Evolutionary conservation across 2,113 vertebrate genomes (phyloP).

Genomic region (Argyrosomus japonicus): DNA sequence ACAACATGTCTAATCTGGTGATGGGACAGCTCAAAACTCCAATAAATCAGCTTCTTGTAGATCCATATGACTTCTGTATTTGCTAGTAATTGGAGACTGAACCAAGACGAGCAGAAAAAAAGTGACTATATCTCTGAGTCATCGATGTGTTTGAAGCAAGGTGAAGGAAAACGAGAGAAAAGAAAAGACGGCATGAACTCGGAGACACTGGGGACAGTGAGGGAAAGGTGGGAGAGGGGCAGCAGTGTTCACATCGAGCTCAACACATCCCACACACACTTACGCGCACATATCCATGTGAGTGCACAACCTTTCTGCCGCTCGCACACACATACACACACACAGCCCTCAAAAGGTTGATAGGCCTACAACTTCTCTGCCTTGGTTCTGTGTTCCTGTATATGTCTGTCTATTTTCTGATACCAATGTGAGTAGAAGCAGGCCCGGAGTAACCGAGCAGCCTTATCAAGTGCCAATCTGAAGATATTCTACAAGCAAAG

Average conservation of each 20-base stretch:
- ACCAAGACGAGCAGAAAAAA: conserved; percentile 10
- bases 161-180: conserved; percentile 85
- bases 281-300: conserved; percentile 49
- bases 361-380: conserved; percentile 54
- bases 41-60: neutral
- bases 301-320: conserved; percentile 43
- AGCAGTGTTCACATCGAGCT: conserved; percentile 72
- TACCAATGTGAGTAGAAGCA: conserved; percentile 52
- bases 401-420: conserved; percentile 38
- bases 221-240: conserved; percentile 54
- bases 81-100: neutral
- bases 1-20: neutral
- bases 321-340: conserved; percentile 44
- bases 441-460: conserved; percentile 64
- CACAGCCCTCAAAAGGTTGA: conserved; percentile 70
- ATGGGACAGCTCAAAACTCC: conserved; percentile 3
- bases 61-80: neutral
- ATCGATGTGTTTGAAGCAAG: conserved; percentile 89
- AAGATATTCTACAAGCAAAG: neutral
- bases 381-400: conserved; percentile 67
- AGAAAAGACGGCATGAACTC: conserved; percentile 72
- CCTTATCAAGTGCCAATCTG: neutral
- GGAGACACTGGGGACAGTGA: conserved; percentile 75
- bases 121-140: neutral
- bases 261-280: conserved; percentile 53